A percentile compares a stretch with the other conserved stretches of the same genome.
Evolutionary conservation across 1,140 invertebrate genomes (phyloP).

Genomic region (Drosophila albomicans): DNA sequence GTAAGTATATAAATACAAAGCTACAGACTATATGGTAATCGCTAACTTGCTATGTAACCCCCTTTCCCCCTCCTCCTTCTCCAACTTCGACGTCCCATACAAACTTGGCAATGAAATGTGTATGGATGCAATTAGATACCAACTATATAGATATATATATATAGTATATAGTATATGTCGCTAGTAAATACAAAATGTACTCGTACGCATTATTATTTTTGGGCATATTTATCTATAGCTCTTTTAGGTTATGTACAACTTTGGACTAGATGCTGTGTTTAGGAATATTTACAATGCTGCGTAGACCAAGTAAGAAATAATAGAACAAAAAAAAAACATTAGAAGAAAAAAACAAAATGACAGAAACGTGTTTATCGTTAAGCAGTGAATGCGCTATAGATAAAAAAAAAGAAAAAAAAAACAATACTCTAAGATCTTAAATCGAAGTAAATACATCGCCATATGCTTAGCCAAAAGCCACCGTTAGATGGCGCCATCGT

Average conservation of each 20-base stretch:
- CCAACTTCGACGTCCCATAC: not conserved
- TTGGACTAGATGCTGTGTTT: slow-evolving; percentile 71
- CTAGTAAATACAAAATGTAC: slow-evolving; percentile 39
- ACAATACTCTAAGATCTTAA: slow-evolving; percentile 67
- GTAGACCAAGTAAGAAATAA: slow-evolving; percentile 24
- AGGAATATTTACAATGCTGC: slow-evolving; percentile 60
- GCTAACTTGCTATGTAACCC: slow-evolving; percentile 19
- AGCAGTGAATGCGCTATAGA: slow-evolving; percentile 41
- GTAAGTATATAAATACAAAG: slow-evolving; percentile 34
- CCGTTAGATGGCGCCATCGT: slow-evolving; percentile 29
- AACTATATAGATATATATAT: too few relatives aligned
- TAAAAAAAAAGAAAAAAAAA: not conserved
- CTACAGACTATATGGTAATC: slow-evolving; percentile 34
- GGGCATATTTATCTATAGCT: slow-evolving; percentile 17
- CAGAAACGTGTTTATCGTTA: slow-evolving; percentile 11
- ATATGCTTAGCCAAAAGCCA: slow-evolving; percentile 39
- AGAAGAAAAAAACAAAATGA: slow-evolving; percentile 1
- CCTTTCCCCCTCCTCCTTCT: not conserved
- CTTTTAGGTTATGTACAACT: slow-evolving; percentile 63
- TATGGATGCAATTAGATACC: not conserved
- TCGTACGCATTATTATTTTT: not conserved
- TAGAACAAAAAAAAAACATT: slow-evolving; percentile 3
- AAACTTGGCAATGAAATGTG: slow-evolving; percentile 30
- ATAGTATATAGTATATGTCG: not conserved
- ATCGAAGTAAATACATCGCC: slow-evolving; percentile 75